Evolutionary conservation across 2,113 vertebrate genomes (phyloP), one percentile per base, ranked within the genome.

Genomic region (Plecturocebus donacophilus): DNA sequence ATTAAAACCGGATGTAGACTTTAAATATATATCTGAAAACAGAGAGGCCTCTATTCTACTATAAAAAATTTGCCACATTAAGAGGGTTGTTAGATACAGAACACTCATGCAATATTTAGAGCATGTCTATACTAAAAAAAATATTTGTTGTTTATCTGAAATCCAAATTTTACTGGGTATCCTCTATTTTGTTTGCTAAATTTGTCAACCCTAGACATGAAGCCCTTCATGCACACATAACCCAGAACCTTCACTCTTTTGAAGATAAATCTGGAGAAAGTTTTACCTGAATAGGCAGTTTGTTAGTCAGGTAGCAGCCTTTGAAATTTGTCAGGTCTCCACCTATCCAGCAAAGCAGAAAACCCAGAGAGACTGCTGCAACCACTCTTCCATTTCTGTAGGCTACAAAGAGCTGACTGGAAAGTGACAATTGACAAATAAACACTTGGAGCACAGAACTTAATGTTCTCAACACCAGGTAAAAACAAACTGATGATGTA

Each of bases 221-320:
- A 80, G 56, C 32, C 8, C 8, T 77, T 52, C 4, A 12, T 20
- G 30, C 4, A 82, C 68, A 79, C 19, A 12, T 68, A 91, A 49
- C n/a, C 35, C 40, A 49, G 35, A 86, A 42, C 25, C 14, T n/a
- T 86, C 11, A n/a, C 17, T 71, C 40, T 85, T 70, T 40, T 40
- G 47, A 40, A 75, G 61, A 42, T 38, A 70, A 80, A 87, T 61
- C 47, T 1, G 45, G 30, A 21, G 14, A 45, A 58, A n/a, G 4
- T 66, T 56, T 96, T 97, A 99, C 98, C 98, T 99, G 98, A 96
- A 99, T 94, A 27, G 98, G 98, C 56, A 99, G 97, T 76, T 99
- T 98, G 40, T 97, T 98, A 90, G 98, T 99, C 90, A 99, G 98
- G 86, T 97, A 99, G 96, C 98, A 99, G 35, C 98, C 99, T 49